Evolutionary conservation across 2,797 vertebrate species (phyloP).

Genomic region (Parauchenoglanis punctatus): DNA sequence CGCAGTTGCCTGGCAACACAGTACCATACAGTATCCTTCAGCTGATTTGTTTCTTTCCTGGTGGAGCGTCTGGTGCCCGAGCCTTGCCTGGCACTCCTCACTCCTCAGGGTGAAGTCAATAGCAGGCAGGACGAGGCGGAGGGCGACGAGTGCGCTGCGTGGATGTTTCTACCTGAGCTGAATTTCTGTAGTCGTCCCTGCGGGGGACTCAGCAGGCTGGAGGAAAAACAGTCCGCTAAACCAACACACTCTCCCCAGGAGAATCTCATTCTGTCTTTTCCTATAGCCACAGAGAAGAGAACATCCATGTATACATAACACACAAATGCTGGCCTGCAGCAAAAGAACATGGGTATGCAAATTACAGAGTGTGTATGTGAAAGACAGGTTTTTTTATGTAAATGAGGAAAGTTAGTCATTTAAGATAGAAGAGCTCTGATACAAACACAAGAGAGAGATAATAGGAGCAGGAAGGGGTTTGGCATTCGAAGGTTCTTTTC

Average conservation of each 20-base stretch:
- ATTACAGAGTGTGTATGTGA: not conserved
- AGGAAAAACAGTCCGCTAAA: conserved; percentile 36
- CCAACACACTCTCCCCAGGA: conserved; percentile 36
- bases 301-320: conserved; percentile 1
- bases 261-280: conserved; percentile 9
- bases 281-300: not conserved
- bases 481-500: conserved; percentile 32
- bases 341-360: conserved; percentile 22
- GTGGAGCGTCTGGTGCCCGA: conserved; percentile 30
- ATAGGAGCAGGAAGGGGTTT: conserved; percentile 29
- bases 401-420: not conserved
- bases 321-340: conserved; percentile 4
- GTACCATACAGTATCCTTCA: conserved; percentile 48
- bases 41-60: conserved; percentile 47
- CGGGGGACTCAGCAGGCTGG: conserved; percentile 48
- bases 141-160: conserved; percentile 34
- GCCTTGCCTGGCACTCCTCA: conserved; percentile 38
- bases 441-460: not conserved
- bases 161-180: conserved; percentile 49
- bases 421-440: not conserved
- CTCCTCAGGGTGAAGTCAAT: conserved; percentile 52
- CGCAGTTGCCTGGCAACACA: conserved; percentile 55
- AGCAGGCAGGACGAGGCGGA: conserved; percentile 41
- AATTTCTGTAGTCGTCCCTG: conserved; percentile 48
- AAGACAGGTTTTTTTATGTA: not conserved